Base-by-base conservation (phyloP, 1,140 invertebrate species). In the Ostrea denselamellosa region DNA sequence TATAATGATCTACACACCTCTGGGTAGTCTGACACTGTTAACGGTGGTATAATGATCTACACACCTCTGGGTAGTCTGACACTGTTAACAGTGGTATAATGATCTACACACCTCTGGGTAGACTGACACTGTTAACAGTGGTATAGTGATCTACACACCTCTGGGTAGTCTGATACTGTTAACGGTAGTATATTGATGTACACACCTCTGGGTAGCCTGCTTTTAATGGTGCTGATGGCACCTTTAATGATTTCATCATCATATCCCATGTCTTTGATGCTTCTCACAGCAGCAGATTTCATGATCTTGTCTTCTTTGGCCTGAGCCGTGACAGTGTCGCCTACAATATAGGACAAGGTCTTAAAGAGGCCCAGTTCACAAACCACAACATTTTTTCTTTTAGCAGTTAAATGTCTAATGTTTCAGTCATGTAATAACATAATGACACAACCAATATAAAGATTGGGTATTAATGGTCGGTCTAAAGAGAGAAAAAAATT, bases 211-310 rank as follows among this genome's bases (percentile, higher is more conserved):
- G 58, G 44, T 25, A 86, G 62, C 44, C 85, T 71, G 28, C 44
- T 52, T 19, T 86, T 54, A 12, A 86, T 68, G 12, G 65, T 77
- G 44, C 9, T 52, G 17, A 86, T 44, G 62, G 68, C 85, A 10
- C 28, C 19, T 25, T 53, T 68, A 19, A 86, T 71, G 8, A 7
- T 44, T 2, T 51, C 34, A n/a, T 86, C 62, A 17, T 19, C 22
- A 44, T 68, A 86, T 8, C 62, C 85, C 85, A 68, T 68, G 17
- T 71, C 85, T n/a, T 53, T 86, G 85, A 86, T 77, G 53, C 28
- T 86, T 12, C 9, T 58, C 9, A 86, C 54, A 28, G 62, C 62
- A 2, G 85, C 25, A 12, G 68, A 86, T 25, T 71, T 44, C 85
- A 86, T 77, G 19, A 68, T 54, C 34, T 71, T 86, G 17, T 86